Conservation (phyloP, 2,888 invertebrate genomes). For the Sinopyrophorus schimmeli region DNA sequence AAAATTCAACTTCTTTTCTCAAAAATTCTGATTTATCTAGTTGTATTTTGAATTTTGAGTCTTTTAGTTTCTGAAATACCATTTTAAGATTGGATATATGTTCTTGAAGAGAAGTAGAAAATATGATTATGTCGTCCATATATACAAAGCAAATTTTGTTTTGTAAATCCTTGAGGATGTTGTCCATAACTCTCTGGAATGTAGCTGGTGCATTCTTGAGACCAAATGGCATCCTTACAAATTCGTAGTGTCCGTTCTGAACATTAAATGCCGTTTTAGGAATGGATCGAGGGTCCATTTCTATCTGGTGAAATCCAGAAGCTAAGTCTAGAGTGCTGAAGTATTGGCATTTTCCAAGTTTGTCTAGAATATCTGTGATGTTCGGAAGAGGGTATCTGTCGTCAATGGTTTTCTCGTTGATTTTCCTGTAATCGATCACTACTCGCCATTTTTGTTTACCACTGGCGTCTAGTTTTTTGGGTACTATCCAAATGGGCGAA, state of each 20-base stretch:
- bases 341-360: slow-evolving; percentile 38
- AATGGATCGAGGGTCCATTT: slow-evolving; percentile 33
- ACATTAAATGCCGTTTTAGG: slow-evolving; percentile 45
- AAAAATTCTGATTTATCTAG: too few relatives aligned
- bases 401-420: slow-evolving; percentile 9
- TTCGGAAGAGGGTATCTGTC: slow-evolving; percentile 37
- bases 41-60: slow-evolving; percentile 33
- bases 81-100: slow-evolving; percentile 26
- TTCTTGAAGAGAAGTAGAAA: slow-evolving; percentile 32
- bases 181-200: slow-evolving; percentile 39
- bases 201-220: slow-evolving; percentile 40
- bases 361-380: slow-evolving; percentile 35
- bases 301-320: slow-evolving; percentile 44
- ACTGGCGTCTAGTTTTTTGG: slow-evolving; percentile 34
- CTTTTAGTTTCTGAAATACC: slow-evolving; percentile 31
- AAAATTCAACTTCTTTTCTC: too few relatives aligned
- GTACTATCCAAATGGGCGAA: slow-evolving; percentile 16
- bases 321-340: slow-evolving; percentile 45
- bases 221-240: slow-evolving; percentile 39
- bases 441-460: slow-evolving; percentile 42
- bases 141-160: slow-evolving; percentile 34
- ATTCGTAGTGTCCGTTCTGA: slow-evolving; percentile 44
- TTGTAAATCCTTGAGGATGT: slow-evolving; percentile 31
- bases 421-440: slow-evolving; percentile 41
- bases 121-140: slow-evolving; percentile 36